Evolutionary conservation across 2,888 invertebrate species (phyloP).

Genomic region (Steromphala cineraria): DNA sequence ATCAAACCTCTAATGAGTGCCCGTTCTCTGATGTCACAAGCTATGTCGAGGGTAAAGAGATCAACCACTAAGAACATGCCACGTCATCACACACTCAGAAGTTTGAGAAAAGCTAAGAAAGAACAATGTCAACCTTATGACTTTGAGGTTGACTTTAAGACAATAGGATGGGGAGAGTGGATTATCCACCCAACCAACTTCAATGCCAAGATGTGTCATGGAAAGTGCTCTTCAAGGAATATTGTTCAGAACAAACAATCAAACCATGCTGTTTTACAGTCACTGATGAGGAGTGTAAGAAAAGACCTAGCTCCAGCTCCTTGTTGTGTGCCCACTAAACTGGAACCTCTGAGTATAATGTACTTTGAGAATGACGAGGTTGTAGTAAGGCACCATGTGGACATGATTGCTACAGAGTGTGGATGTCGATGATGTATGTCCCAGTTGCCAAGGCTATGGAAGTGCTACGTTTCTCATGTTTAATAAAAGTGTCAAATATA

Average conservation of each 20-base stretch:
- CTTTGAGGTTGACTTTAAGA: slow-evolving; percentile 68
- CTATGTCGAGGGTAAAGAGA: not conserved
- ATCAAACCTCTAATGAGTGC: no score
- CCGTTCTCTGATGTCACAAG: no score
- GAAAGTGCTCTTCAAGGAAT: slow-evolving; percentile 67
- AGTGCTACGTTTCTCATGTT: no score
- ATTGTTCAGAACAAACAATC: slow-evolving; percentile 67
- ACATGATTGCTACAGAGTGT: slow-evolving; percentile 70
- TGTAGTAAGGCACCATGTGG: slow-evolving; percentile 70
- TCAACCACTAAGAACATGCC: not conserved
- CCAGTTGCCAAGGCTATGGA: no score
- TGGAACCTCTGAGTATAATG: slow-evolving; percentile 70
- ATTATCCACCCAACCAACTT: slow-evolving; percentile 70
- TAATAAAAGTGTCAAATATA: no score
- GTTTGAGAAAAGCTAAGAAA: slow-evolving; percentile 43
- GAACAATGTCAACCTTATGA: slow-evolving; percentile 57
- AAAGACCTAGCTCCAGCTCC: no score
- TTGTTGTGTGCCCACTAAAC: slow-evolving; percentile 71
- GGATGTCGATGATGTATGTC: slow-evolving; percentile 71
- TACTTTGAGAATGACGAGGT: slow-evolving; percentile 71
- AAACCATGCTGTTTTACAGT: slow-evolving; percentile 74
- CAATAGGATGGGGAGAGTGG: slow-evolving; percentile 72
- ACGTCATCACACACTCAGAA: slow-evolving; percentile 34
- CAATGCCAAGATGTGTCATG: slow-evolving; percentile 68
- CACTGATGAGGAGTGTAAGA: slow-evolving; percentile 67